Percentiles rank a stretch among this genome's conserved stretches.
These are phyloP conservation scores for Stenodema calcarata DNA, from an alignment of 2,888 invertebrate genomes.

Conservation along the genomic window DNA sequence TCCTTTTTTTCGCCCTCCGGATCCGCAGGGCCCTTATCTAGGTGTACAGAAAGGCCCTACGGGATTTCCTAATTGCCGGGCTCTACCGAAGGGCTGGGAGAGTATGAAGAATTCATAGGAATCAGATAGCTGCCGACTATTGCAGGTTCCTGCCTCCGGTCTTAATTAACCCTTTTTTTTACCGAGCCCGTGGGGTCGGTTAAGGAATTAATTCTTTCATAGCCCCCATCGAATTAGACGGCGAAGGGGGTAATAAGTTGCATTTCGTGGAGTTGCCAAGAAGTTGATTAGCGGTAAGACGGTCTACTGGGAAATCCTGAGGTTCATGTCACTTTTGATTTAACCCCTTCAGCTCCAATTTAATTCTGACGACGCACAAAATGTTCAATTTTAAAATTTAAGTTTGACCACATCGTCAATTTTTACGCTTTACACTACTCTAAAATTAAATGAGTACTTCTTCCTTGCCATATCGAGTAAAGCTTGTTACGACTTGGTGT, in stretches of 20 bases:
- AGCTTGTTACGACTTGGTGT: too few species aligned
- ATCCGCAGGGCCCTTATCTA: not conserved
- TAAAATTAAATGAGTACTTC: too few species aligned
- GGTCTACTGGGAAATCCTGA: too few species aligned
- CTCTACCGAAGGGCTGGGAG: not conserved
- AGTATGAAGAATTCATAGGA: slow-evolving; percentile 42
- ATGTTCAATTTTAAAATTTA: too few species aligned
- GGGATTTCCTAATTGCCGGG: slow-evolving; percentile 20
- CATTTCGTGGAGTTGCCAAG: not conserved
- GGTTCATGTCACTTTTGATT: too few species aligned
- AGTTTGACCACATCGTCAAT: too few species aligned
- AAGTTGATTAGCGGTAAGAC: not conserved
- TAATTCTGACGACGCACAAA: too few species aligned
- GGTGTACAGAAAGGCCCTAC: not conserved
- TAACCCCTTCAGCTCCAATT: too few species aligned
- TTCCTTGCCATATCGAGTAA: too few species aligned
- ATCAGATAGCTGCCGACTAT: slow-evolving; percentile 33
- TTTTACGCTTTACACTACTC: too few species aligned
- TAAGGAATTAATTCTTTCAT: slow-evolving; percentile 31
- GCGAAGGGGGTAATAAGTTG: not conserved
- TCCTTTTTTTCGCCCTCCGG: not conserved
- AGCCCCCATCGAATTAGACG: not conserved
- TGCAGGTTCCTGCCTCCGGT: not conserved
- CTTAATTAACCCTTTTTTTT: slow-evolving; percentile 31
- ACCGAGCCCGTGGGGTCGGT: not conserved